These are phyloP conservation scores for Seriola rivoliana DNA, from an alignment of 2,113 vertebrate genomes.

Conservation along the genomic window DNA sequence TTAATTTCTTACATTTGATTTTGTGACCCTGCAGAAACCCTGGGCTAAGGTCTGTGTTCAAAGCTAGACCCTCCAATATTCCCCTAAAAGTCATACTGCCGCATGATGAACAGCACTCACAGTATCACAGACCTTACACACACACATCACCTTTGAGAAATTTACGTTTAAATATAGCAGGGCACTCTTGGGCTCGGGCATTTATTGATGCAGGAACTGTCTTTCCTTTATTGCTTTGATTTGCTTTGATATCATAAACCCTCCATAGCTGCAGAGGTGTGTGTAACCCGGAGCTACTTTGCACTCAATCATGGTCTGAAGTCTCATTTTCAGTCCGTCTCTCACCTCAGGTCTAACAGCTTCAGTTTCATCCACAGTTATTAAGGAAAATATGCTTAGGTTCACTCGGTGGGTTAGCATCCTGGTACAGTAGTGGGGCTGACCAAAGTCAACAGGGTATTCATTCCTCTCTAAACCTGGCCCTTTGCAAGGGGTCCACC, in stretches of 20 bases:
- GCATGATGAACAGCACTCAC: slow-evolving; percentile 2
- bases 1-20: not conserved
- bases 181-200: not conserved
- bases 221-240: slow-evolving; percentile 30
- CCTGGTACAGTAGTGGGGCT: slow-evolving; percentile 48
- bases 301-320: slow-evolving; percentile 21
- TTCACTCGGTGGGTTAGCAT: slow-evolving; percentile 60
- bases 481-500: slow-evolving; percentile 41
- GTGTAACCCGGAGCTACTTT: slow-evolving; percentile 22
- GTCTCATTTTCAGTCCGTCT: not conserved
- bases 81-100: not conserved
- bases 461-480: slow-evolving; percentile 61
- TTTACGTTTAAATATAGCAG: not conserved
- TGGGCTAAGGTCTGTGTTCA: not conserved
- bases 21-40: not conserved
- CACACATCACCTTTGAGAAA: not conserved
- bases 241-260: slow-evolving; percentile 31
- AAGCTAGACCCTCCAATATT: not conserved
- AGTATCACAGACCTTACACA: not conserved
- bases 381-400: slow-evolving; percentile 63
- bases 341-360: slow-evolving; percentile 28
- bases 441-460: slow-evolving; percentile 73
- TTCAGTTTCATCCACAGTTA: slow-evolving; percentile 64
- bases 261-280: slow-evolving; percentile 1
- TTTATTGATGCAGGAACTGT: slow-evolving; percentile 5